phyloP scores from a whole-genome alignment of 2,113 vertebrate genomes.

The Halcyon senegalensis region DNA sequence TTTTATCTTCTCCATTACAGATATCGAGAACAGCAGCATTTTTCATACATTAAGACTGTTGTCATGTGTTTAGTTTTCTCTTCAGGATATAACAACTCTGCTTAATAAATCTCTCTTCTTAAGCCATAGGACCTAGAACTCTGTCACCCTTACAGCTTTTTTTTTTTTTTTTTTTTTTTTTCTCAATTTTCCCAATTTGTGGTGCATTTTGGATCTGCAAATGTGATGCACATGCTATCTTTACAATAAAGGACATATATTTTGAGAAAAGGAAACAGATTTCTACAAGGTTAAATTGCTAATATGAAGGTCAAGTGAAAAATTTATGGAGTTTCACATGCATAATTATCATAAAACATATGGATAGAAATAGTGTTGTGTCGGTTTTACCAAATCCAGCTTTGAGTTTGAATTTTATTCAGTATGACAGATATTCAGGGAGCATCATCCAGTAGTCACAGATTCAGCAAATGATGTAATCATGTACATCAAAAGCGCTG shows the following conservation, averaged over 20 bases:
- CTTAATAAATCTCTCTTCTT: neutral
- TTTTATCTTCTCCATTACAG: neutral
- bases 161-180: neutral
- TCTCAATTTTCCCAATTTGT: neutral
- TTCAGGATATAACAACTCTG: neutral
- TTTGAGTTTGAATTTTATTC: neutral
- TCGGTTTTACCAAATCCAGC: neutral
- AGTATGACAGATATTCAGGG: neutral
- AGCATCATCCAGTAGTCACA: rapidly evolving
- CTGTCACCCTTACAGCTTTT: rapidly evolving
- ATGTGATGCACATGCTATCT: neutral
- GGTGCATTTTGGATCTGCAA: neutral
- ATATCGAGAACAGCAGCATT: neutral
- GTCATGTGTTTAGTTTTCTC: neutral
- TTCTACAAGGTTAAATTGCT: neutral
- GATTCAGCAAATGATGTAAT: neutral
- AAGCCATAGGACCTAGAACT: neutral
- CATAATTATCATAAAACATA: neutral
- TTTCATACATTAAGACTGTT: neutral
- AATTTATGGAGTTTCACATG: neutral
- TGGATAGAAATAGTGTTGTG: neutral
- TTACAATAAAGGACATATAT: neutral
- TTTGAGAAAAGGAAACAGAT: neutral
- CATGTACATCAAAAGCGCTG: neutral
- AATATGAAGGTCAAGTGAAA: neutral